phyloP scores from a whole-genome alignment of 2,888 invertebrate species.

The Subacronicta megacephala region DNA sequence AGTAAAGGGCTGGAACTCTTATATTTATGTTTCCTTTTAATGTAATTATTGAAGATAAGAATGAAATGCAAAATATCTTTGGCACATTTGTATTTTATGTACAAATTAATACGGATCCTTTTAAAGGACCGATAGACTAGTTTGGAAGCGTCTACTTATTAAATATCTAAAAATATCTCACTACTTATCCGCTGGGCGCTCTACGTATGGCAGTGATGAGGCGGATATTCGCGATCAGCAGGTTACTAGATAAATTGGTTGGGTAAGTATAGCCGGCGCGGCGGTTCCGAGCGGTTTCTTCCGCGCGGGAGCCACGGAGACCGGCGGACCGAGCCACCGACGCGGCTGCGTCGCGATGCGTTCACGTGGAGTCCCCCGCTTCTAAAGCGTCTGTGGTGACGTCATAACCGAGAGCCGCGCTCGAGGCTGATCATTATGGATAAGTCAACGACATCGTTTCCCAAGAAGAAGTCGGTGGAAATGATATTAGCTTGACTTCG shows the following conservation, averaged over 20 bases:
- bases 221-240: slow-evolving; percentile 62
- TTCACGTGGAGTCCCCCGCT: slow-evolving; percentile 74
- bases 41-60: slow-evolving; percentile 10
- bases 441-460: slow-evolving; percentile 92
- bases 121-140: slow-evolving; percentile 75
- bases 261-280: slow-evolving; percentile 61
- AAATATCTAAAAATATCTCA: slow-evolving; percentile 75
- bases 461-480: slow-evolving; percentile 93
- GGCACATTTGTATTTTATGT: slow-evolving; percentile 65
- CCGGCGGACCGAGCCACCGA: slow-evolving; percentile 58
- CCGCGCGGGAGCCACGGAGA: slow-evolving; percentile 71
- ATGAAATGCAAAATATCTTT: slow-evolving; percentile 58
- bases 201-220: slow-evolving; percentile 69
- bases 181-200: slow-evolving; percentile 65
- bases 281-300: slow-evolving; percentile 59
- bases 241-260: slow-evolving; percentile 63
- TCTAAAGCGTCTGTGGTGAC: slow-evolving; percentile 67
- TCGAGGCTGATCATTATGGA: slow-evolving; percentile 89
- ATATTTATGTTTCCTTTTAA: slow-evolving; percentile 34
- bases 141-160: slow-evolving; percentile 66
- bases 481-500: slow-evolving; percentile 92
- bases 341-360: slow-evolving; percentile 47
- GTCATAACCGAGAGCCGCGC: slow-evolving; percentile 83
- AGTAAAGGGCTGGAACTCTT: slow-evolving; percentile 58
- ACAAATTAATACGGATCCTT: slow-evolving; percentile 59